A percentile compares a stretch with the other conserved stretches of the same genome.
Evolutionary conservation across 1,140 invertebrate genomes (phyloP).

Genomic region (Eumeta japonica): DNA sequence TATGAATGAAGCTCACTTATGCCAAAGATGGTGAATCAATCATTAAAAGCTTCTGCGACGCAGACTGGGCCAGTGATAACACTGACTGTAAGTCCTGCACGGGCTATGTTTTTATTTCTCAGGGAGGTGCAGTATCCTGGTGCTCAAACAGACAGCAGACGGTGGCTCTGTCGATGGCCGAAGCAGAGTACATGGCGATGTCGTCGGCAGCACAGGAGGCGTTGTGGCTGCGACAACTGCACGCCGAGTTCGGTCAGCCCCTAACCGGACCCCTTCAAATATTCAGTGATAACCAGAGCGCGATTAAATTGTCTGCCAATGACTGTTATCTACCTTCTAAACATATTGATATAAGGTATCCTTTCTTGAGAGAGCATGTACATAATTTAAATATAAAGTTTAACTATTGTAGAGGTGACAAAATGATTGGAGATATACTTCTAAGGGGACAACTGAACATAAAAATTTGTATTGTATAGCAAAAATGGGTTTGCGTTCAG

Average conservation of each 20-base stretch:
- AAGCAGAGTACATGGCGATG: too few species aligned
- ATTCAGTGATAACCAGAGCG: too few species aligned
- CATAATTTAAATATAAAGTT: background rate
- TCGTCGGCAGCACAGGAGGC: background rate
- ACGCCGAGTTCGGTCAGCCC: background rate
- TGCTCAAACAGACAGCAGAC: constrained; percentile 24
- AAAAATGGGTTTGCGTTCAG: background rate
- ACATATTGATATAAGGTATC: background rate
- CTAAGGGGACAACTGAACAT: background rate
- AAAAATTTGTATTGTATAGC: background rate
- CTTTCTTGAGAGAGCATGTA: background rate
- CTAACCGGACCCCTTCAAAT: background rate
- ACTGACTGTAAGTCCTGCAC: constrained; percentile 24
- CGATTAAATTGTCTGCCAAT: too few species aligned
- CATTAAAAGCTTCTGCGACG: constrained; percentile 23
- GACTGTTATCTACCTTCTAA: background rate
- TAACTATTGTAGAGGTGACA: background rate
- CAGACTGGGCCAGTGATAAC: constrained; percentile 15
- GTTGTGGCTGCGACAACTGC: background rate
- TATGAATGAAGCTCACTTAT: constrained; percentile 8
- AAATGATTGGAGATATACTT: background rate
- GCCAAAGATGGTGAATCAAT: constrained; percentile 10
- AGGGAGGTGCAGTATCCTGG: constrained; percentile 22
- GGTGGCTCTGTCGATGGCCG: constrained; percentile 18
- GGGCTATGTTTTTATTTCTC: constrained; percentile 26